Percentiles rank a stretch among this genome's conserved stretches.
These are phyloP conservation scores for Myiagra hebetior DNA, from an alignment of 2,113 vertebrate species.

Conservation along the genomic window DNA sequence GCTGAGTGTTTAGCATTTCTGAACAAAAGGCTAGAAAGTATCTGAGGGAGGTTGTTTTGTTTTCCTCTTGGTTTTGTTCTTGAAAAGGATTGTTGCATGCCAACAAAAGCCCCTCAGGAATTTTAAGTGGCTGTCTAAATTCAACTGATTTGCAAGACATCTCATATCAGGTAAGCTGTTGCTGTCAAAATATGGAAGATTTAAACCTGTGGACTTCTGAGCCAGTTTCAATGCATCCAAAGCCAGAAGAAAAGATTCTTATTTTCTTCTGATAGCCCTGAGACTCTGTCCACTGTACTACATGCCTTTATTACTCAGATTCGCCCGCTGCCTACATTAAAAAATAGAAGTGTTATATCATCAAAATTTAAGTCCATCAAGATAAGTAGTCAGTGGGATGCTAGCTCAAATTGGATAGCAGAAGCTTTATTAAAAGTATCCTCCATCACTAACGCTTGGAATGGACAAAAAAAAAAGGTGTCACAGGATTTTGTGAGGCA, in stretches of 20 bases:
- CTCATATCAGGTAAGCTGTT: neutral
- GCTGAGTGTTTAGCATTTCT: neutral
- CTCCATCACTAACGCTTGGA: neutral
- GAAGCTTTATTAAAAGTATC: neutral
- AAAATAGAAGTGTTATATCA: neutral
- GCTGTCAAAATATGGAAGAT: neutral
- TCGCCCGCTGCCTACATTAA: neutral
- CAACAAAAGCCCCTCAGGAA: neutral
- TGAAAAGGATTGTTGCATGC: neutral
- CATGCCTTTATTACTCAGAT: neutral
- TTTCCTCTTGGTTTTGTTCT: neutral
- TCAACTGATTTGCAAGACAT: neutral
- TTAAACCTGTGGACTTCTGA: neutral
- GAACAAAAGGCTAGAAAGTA: neutral
- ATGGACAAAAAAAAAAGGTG: neutral
- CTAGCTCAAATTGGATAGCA: neutral
- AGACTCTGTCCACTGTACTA: neutral
- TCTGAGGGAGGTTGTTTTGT: rapidly evolving
- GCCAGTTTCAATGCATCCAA: neutral
- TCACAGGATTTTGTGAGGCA: neutral
- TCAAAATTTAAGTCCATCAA: neutral
- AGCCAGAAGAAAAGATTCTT: neutral
- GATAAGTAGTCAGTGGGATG: neutral
- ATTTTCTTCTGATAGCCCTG: neutral
- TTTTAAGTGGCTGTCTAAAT: neutral